Conservation (phyloP, 1,140 invertebrate species). For the Carposina sasakii region DNA sequence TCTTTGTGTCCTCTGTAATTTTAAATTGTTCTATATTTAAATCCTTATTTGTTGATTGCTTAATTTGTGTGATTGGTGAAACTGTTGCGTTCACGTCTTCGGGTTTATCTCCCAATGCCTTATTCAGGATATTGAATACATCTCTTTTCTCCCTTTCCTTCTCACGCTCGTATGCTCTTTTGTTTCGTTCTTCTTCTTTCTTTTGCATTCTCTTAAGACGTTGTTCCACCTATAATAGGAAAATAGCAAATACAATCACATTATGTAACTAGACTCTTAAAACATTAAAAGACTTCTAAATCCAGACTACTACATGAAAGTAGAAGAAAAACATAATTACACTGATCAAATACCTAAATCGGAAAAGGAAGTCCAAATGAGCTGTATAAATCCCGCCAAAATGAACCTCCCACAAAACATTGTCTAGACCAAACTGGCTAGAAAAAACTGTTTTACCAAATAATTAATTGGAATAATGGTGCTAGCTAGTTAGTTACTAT, state of each 20-base stretch:
- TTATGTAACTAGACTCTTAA: no score
- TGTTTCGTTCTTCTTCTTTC: conserved; percentile 76
- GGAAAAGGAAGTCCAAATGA: no score
- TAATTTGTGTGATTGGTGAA: conserved; percentile 55
- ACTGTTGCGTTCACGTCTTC: conserved; percentile 27
- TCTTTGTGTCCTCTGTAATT: conserved; percentile 81
- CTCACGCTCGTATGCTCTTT: conserved; percentile 76
- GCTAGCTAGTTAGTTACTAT: no score
- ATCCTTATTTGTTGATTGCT: conserved; percentile 76
- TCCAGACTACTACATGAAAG: no score
- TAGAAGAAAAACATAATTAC: no score
- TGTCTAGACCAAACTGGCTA: no score
- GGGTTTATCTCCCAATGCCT: conserved; percentile 71
- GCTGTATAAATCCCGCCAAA: no score
- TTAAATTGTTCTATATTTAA: conserved; percentile 85
- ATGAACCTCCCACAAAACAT: no score
- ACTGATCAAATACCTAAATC: no score
- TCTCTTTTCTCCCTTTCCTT: conserved; percentile 74
- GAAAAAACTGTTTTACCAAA: no score
- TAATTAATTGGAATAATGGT: no score
- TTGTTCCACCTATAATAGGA: conserved; percentile 78
- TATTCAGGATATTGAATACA: conserved; percentile 90
- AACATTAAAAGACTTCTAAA: no score
- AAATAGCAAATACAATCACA: not conserved
- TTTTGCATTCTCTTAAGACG: conserved; percentile 77